Evolutionary conservation across 2,888 invertebrate genomes (phyloP), one percentile per base, ranked within the genome.

Genomic region (Hipparchia semele): DNA sequence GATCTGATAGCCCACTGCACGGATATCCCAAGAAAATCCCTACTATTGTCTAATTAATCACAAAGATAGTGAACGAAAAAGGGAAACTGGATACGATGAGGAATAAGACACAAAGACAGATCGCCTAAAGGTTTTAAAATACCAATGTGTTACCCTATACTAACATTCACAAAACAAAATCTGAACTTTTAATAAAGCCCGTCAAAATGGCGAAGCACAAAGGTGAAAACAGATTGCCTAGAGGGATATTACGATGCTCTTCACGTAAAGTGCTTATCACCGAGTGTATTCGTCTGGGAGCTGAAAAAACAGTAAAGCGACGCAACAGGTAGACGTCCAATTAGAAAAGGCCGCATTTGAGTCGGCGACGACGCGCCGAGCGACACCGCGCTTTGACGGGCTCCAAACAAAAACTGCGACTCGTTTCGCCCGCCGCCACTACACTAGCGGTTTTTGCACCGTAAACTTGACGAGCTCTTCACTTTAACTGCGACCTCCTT

Each of bases 311-410:
- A 84, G 84, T 86, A 87, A 88, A 88, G 83, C 81, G 84, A 85
- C 85, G 90, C 93, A 94, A 94, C 93, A 93, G 93, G 93, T 94
- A 91, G 90, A 88, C 88, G 86, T 90, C 92, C 94, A 93, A 93
- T 94, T 93, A 94, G 91, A 88, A 90, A 80, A 85, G 84, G 86
- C 85, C 88, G 87, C 84, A 85, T 87, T 89, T 86, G 87, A 91
- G 89, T 13, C 86, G 86, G 88, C 84, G 88, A 87, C 84, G 88
- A 83, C 85, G 88, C 86, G 87, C 84, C 85, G 85, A 87, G 88
- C 90, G 89, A 91, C 92, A 89, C 86, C 86, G 87, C 85, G 86
- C 89, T 90, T 91, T 90, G 91, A 90, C 87, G 87, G 73, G 76
- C 87, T 82, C 80, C 80, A 82, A 78, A 87, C 90, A 93, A 93